These are phyloP conservation scores for Dynastes maya DNA, from an alignment of 2,888 invertebrate species.

Conservation along the genomic window DNA sequence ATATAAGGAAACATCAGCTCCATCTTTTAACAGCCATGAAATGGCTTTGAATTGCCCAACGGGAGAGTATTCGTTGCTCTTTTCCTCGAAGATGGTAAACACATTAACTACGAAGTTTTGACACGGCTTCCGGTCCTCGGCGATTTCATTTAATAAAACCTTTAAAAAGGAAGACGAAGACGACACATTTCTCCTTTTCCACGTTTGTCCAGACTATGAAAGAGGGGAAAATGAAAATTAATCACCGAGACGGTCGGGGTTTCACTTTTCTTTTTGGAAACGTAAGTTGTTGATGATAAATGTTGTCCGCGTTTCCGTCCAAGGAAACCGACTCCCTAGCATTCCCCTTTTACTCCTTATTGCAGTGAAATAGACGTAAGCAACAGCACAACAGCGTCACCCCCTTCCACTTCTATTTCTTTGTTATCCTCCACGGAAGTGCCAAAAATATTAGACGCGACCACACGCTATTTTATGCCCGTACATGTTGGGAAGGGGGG, in stretches of 20 bases:
- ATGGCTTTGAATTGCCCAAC: neutral
- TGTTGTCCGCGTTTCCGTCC: conserved; percentile 20
- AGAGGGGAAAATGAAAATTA: conserved; percentile 21
- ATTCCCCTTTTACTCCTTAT: neutral
- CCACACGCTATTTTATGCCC: conserved; percentile 46
- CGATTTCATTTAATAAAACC: conserved; percentile 39
- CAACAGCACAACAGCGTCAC: neutral
- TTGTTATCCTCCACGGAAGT: conserved; percentile 4
- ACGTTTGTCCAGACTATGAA: neutral
- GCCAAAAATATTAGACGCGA: conserved; percentile 43
- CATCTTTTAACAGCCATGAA: too few relatives aligned
- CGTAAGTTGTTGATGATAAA: conserved; percentile 35
- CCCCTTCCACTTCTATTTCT: neutral
- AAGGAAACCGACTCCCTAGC: too few relatives aligned
- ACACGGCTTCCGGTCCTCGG: conserved; percentile 31
- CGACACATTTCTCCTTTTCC: neutral
- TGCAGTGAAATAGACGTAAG: neutral
- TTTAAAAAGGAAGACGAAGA: conserved; percentile 8
- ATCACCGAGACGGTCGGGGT: conserved; percentile 20
- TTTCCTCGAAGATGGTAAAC: conserved; percentile 20
- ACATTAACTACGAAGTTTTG: conserved; percentile 39
- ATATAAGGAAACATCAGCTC: too few relatives aligned
- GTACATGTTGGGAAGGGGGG: conserved; percentile 8
- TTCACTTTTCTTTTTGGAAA: conserved; percentile 20
- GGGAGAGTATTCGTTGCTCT: conserved; percentile 16